Evolutionary conservation across 1,140 invertebrate species (phyloP).

Genomic region (Panagrolaimus sp.): DNA sequence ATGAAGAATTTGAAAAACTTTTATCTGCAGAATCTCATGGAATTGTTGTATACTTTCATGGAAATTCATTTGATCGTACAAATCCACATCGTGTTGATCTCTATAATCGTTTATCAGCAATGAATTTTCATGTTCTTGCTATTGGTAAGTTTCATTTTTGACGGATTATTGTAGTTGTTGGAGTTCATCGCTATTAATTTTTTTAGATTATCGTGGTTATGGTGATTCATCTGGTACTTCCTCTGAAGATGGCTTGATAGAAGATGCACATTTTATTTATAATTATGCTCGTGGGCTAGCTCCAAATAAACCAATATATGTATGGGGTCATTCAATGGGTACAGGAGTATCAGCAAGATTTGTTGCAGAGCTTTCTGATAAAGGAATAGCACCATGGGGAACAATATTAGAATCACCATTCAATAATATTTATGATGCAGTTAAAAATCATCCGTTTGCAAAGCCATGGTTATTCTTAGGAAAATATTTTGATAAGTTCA

Average conservation of each 20-base stretch:
- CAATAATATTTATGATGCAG: conserved; percentile 76
- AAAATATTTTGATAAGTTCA: conserved; percentile 67
- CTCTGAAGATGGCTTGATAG: conserved; percentile 72
- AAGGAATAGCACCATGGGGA: conserved; percentile 65
- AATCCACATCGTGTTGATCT: conserved; percentile 71
- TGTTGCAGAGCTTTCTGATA: conserved; percentile 46
- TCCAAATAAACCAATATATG: conserved; percentile 66
- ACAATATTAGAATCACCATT: conserved; percentile 80
- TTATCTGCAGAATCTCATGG: conserved; percentile 49
- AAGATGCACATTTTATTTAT: conserved; percentile 70
- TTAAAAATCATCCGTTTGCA: conserved; percentile 72
- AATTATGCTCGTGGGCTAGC: conserved; percentile 68
- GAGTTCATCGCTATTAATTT: no score
- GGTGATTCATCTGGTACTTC: conserved; percentile 71
- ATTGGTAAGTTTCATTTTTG: no score
- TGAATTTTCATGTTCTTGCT: conserved; percentile 77
- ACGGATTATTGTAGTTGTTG: no score
- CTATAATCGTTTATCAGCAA: conserved; percentile 71
- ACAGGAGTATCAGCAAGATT: conserved; percentile 37
- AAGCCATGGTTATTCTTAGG: conserved; percentile 63
- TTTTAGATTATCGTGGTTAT: conserved; percentile 85
- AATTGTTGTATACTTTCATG: conserved; percentile 77
- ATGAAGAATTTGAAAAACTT: conserved; percentile 29
- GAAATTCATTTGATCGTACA: conserved; percentile 75
- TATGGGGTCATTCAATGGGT: conserved; percentile 80